A percentile compares a stretch with the other conserved stretches of the same genome.
Conservation (phyloP, 1,140 invertebrate genomes). For the Dinoponera quadriceps region DNA sequence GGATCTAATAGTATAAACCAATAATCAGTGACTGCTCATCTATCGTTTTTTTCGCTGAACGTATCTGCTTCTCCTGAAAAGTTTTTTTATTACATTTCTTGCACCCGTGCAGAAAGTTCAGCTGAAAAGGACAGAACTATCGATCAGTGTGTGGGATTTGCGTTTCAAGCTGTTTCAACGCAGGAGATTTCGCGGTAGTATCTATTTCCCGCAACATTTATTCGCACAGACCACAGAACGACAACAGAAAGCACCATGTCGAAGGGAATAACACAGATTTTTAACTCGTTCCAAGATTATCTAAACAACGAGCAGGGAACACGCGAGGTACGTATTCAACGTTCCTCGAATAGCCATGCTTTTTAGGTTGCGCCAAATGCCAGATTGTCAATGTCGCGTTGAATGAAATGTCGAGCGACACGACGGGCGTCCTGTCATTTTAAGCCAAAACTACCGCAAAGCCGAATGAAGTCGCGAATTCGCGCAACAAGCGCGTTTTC, state of each 20-base stretch:
- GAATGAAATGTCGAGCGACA: background rate
- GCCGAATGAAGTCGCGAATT: background rate
- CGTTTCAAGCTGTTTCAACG: too few species aligned
- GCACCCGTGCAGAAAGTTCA: too few species aligned
- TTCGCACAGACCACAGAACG: too few species aligned
- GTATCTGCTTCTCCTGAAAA: too few species aligned
- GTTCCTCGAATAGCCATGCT: background rate
- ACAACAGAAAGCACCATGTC: conserved; percentile 69
- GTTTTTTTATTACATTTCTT: too few species aligned
- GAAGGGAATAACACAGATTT: conserved; percentile 84
- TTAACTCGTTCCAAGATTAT: conserved; percentile 88
- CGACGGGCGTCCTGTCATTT: background rate
- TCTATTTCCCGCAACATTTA: too few species aligned
- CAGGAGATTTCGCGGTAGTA: background rate
- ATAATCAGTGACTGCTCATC: too few species aligned
- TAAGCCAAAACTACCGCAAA: background rate
- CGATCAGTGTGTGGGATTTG: too few species aligned
- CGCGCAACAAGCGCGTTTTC: background rate
- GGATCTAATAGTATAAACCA: too few species aligned
- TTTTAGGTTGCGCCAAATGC: conserved; percentile 25
- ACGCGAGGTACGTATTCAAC: conserved; percentile 86
- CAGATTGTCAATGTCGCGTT: background rate
- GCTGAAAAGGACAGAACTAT: too few species aligned
- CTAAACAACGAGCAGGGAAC: conserved; percentile 88
- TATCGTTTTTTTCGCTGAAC: too few species aligned